phyloP scores from a whole-genome alignment of 30 jellyfish, hydroid and myxozoan genomes.

The Haliclystus octoradiatus region DNA sequence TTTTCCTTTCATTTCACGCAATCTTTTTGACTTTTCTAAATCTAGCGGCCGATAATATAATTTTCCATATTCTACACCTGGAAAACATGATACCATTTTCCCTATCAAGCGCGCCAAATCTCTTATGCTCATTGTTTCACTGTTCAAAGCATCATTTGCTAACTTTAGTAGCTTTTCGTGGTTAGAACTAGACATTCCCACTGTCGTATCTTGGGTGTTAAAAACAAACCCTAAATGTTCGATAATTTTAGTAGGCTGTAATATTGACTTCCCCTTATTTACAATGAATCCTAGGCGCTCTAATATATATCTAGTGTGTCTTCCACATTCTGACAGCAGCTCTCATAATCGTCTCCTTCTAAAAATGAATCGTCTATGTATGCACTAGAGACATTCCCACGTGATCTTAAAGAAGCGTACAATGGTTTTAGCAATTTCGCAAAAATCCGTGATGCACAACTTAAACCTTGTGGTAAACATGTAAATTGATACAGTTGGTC shows the following conservation, averaged over 20 bases:
- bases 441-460: constrained; percentile 23
- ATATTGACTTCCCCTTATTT: constrained; percentile 10
- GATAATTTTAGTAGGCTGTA: constrained; percentile 16
- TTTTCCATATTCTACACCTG: constrained; percentile 21
- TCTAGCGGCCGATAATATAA: constrained; percentile 14
- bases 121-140: too few relatives aligned
- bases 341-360: constrained; percentile 26
- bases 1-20: constrained; percentile 2
- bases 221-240: constrained; percentile 14
- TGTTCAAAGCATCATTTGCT: too few relatives aligned
- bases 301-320: constrained; percentile 9
- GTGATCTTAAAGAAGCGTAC: constrained; percentile 5
- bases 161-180: neutral
- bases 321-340: too few relatives aligned
- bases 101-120: constrained; percentile 4
- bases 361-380: constrained; percentile 30
- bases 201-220: constrained; percentile 17
- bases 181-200: constrained; percentile 1
- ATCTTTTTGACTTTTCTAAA: neutral
- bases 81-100: too few relatives aligned
- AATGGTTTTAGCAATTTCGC: constrained; percentile 39
- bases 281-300: constrained; percentile 23
- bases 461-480: constrained; percentile 34
- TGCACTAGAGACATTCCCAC: constrained; percentile 19
- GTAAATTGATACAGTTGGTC: neutral